A percentile compares a stretch with the other conserved stretches of the same genome.
phyloP scores from a whole-genome alignment of 2,888 invertebrate species.

The Caenorhabditis sp. region DNA sequence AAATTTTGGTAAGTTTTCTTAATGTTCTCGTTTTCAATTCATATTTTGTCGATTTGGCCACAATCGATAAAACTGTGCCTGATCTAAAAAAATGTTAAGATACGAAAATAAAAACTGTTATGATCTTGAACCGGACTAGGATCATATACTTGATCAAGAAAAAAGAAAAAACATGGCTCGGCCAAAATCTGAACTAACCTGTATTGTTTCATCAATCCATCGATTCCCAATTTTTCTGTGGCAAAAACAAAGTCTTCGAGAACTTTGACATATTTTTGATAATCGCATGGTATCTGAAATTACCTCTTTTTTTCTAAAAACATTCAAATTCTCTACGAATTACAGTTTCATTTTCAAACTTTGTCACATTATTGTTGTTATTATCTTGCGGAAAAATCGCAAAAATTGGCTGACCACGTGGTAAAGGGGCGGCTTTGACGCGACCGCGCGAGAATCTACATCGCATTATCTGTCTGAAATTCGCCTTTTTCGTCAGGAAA shows the following conservation, averaged over 20 bases:
- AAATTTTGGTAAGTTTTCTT: too few relatives aligned
- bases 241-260: slow-evolving; percentile 43
- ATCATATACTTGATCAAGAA: too few relatives aligned
- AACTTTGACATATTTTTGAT: slow-evolving; percentile 11
- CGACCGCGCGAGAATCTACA: slow-evolving; percentile 44
- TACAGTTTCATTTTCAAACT: background rate
- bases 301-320: background rate
- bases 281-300: slow-evolving; percentile 16
- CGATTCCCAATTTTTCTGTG: slow-evolving; percentile 42
- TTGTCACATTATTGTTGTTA: slow-evolving; percentile 6
- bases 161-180: too few relatives aligned
- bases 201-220: slow-evolving; percentile 45
- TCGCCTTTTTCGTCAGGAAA: too few relatives aligned
- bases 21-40: too few relatives aligned
- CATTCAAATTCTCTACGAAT: too few relatives aligned
- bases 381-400: slow-evolving; percentile 2
- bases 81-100: too few relatives aligned
- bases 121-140: too few relatives aligned
- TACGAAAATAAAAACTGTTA: too few relatives aligned
- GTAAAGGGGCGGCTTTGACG: slow-evolving; percentile 28
- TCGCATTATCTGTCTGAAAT: slow-evolving; percentile 17
- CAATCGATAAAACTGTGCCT: background rate
- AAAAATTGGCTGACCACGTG: slow-evolving; percentile 33
- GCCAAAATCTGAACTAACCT: too few relatives aligned
- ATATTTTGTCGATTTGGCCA: too few relatives aligned